Conservation (phyloP, 1,140 invertebrate genomes). For the Pseudomyrmex pallidus region DNA sequence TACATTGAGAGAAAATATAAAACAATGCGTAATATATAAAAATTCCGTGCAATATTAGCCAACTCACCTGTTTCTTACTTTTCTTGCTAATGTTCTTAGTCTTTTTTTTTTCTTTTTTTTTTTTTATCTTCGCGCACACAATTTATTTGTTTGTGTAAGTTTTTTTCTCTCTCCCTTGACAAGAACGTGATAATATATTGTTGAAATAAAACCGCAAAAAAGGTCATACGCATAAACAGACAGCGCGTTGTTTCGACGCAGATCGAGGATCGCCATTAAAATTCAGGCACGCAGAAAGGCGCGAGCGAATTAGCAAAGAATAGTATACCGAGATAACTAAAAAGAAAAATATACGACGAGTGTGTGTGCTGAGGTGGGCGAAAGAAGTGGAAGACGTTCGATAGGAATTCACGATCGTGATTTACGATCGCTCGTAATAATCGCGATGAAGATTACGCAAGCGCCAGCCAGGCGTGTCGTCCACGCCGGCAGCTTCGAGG, state of each 20-base stretch:
- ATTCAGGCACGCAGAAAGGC: constrained; percentile 32
- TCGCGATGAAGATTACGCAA: constrained; percentile 58
- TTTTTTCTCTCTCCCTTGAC: too few species aligned
- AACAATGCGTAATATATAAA: neutral
- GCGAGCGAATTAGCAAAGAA: constrained; percentile 44
- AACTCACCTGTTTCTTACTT: neutral
- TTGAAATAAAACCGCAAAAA: too few species aligned
- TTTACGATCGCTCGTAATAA: constrained; percentile 62
- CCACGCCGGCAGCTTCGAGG: constrained; percentile 47
- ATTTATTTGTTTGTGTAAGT: too few species aligned
- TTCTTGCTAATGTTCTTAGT: neutral
- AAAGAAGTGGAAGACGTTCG: constrained; percentile 23
- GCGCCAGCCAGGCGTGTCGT: constrained; percentile 52
- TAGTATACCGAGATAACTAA: constrained; percentile 34
- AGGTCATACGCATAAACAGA: neutral
- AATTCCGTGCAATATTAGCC: neutral
- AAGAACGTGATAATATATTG: too few species aligned
- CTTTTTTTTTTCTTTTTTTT: too few species aligned
- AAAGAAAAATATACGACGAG: neutral
- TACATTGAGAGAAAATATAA: neutral
- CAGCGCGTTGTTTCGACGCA: neutral
- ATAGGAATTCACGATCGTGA: constrained; percentile 59
- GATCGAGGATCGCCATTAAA: constrained; percentile 14
- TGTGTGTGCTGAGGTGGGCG: constrained; percentile 19
- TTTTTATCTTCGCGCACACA: too few species aligned